Percentiles rank a stretch among this genome's conserved stretches.
These are phyloP conservation scores for Steromphala cineraria DNA, from an alignment of 2,888 invertebrate genomes.

Conservation along the genomic window DNA sequence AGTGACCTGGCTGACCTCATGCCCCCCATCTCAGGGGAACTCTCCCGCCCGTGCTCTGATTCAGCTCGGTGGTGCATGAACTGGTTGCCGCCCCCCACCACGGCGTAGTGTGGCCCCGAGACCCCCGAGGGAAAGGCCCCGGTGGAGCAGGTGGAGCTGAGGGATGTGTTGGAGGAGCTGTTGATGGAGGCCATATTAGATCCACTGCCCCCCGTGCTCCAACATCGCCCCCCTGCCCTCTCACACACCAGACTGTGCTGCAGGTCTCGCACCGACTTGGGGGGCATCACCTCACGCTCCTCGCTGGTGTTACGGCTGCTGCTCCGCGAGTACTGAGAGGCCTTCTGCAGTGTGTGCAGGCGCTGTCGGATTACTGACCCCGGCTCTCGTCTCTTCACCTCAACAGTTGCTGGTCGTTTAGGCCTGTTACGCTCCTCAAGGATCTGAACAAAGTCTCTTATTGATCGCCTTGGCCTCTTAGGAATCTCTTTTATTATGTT, in stretches of 20 bases:
- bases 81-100: conserved; percentile 2
- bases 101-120: conserved; percentile 3
- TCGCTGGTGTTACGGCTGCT: conserved; percentile 51
- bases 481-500: conserved; percentile 14
- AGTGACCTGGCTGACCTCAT: conserved; percentile 45
- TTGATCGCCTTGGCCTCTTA: conserved; percentile 46
- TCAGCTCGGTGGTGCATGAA: conserved; percentile 16
- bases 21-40: not conserved
- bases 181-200: not conserved
- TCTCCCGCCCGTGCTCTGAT: conserved; percentile 13
- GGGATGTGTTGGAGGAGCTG: conserved; percentile 13
- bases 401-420: conserved; percentile 41
- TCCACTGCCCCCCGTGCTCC: not conserved
- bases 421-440: conserved; percentile 59
- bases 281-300: conserved; percentile 43
- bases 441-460: conserved; percentile 61
- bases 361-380: conserved; percentile 61
- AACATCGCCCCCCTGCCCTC: not conserved
- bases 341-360: conserved; percentile 58
- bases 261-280: conserved; percentile 22
- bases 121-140: not conserved
- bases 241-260: not conserved
- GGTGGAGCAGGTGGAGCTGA: conserved; percentile 13
- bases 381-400: conserved; percentile 58
- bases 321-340: conserved; percentile 35